phyloP scores from a whole-genome alignment of 2,888 invertebrate genomes.

The Lepidochrysops patricia region DNA sequence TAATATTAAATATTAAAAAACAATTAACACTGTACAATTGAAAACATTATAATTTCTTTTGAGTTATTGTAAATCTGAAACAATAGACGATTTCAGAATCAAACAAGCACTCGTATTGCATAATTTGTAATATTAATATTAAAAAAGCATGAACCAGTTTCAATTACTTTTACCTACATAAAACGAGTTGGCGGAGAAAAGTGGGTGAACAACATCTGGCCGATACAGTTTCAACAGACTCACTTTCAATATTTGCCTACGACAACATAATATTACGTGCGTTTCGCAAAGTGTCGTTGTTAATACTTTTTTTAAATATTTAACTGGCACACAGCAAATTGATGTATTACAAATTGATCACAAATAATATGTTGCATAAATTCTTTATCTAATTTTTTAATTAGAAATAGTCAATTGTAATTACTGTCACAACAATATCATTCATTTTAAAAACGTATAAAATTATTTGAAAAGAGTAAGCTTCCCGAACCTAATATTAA shows the following conservation, averaged over 20 bases:
- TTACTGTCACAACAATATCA: too few species aligned
- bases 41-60: too few species aligned
- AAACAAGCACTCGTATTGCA: neutral
- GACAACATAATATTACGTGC: slow-evolving; percentile 26
- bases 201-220: slow-evolving; percentile 53
- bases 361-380: neutral
- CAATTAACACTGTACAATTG: too few species aligned
- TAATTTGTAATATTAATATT: slow-evolving; percentile 8
- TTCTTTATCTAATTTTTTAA: neutral
- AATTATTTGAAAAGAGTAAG: too few species aligned
- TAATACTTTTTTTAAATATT: neutral
- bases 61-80: too few species aligned
- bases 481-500: too few species aligned
- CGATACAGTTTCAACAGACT: slow-evolving; percentile 41
- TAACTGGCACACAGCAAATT: neutral
- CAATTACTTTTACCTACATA: slow-evolving; percentile 35
- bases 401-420: too few species aligned
- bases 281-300: slow-evolving; percentile 19
- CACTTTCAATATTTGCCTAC: slow-evolving; percentile 46
- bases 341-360: neutral
- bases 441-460: too few species aligned
- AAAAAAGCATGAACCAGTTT: slow-evolving; percentile 20
- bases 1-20: too few species aligned
- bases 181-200: slow-evolving; percentile 48
- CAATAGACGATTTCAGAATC: too few species aligned